Evolutionary conservation across 2,888 invertebrate genomes (phyloP).

Genomic region (Orchestes rusci): DNA sequence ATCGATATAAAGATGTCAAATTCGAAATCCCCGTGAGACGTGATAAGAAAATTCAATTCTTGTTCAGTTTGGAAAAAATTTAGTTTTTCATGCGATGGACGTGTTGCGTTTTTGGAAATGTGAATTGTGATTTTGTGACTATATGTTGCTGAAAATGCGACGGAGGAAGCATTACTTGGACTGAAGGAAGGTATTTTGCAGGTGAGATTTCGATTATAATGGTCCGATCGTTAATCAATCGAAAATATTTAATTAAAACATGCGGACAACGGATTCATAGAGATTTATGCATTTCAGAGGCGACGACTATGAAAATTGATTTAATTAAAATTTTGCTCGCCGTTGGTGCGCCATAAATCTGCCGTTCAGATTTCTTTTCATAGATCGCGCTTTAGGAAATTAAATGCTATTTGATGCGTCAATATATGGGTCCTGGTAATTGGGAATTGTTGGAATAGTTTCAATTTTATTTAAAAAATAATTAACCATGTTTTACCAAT

Average conservation of each 20-base stretch:
- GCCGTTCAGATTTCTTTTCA: neutral
- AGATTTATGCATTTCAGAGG: conserved; percentile 41
- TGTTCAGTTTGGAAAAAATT: no score
- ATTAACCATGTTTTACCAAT: no score
- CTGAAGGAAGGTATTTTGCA: conserved; percentile 19
- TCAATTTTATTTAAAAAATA: no score
- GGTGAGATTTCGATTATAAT: conserved; percentile 42
- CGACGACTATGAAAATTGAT: conserved; percentile 26
- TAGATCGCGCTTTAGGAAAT: neutral
- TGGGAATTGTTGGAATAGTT: no score
- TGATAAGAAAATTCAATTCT: conserved; percentile 21
- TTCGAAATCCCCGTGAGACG: conserved; percentile 21
- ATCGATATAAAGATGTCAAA: conserved; percentile 38
- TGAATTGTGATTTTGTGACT: neutral
- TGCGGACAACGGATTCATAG: conserved; percentile 46
- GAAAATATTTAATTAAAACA: conserved; percentile 47
- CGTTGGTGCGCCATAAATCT: conserved; percentile 18
- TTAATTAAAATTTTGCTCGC: conserved; percentile 26
- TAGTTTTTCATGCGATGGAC: no score
- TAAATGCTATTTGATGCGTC: no score
- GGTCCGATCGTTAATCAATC: conserved; percentile 44
- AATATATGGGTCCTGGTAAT: no score
- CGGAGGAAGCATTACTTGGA: conserved; percentile 20
- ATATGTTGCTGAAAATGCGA: conserved; percentile 25
- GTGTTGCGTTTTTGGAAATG: no score